Conservation (phyloP, 2,797 vertebrate species). For the Luscinia megarhynchos region DNA sequence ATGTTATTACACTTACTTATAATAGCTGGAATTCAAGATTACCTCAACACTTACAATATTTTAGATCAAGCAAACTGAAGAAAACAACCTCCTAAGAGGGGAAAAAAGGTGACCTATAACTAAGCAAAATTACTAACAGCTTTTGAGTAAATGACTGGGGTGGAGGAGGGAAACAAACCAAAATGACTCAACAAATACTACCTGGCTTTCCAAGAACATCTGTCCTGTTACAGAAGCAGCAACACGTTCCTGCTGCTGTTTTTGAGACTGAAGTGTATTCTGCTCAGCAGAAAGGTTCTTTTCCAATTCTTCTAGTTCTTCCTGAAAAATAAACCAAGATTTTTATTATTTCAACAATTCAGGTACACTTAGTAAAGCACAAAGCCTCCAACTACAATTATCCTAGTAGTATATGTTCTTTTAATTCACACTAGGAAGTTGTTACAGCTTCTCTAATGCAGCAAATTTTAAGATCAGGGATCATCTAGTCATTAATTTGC, state of each 20-base stretch:
- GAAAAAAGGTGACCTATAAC: not conserved
- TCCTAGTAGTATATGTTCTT: not conserved
- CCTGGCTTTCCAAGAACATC: conserved; percentile 98
- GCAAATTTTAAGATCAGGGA: not conserved
- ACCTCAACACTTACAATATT: not conserved
- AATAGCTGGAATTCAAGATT: not conserved
- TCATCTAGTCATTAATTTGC: not conserved
- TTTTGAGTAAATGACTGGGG: not conserved
- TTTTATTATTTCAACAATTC: not conserved
- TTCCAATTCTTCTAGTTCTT: conserved; percentile 88
- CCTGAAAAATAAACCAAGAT: conserved; percentile 74
- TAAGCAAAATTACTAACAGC: not conserved
- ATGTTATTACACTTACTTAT: not conserved
- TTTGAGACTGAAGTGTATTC: conserved; percentile 84
- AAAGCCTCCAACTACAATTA: not conserved
- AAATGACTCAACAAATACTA: conserved; percentile 49
- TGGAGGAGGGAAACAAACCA: not conserved
- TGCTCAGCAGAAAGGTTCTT: conserved; percentile 86
- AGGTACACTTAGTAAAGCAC: not conserved
- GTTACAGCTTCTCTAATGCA: not conserved
- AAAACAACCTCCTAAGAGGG: not conserved
- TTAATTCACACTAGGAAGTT: not conserved
- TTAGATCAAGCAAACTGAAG: not conserved
- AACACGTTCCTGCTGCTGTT: conserved; percentile 91
- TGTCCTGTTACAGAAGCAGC: conserved; percentile 93